Evolutionary conservation across 2,888 invertebrate species (phyloP), one percentile per base, ranked within the genome.

Genomic region (Stenodema calcarata): DNA sequence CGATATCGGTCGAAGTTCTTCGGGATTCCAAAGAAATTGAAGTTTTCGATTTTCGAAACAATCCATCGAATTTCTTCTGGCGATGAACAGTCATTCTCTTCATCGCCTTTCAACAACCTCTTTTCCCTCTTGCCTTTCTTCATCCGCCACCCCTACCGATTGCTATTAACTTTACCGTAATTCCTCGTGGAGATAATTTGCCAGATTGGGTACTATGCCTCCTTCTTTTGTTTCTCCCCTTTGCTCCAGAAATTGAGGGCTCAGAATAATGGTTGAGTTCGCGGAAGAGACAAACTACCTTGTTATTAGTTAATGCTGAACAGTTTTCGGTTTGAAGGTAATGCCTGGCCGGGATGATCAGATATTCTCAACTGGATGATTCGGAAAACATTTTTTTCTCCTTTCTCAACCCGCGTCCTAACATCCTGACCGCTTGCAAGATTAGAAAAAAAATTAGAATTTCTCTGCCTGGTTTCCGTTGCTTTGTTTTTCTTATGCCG

Each of bases 231-330:
- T 82, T 69, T 62, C 54, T 28, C 28, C 28, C 81, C 18, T 82
- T 42, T 42, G 41, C 62, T 81, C 30, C 41, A 69, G 82, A 82
- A 82, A 82, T 82, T 82, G 82, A 82, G 82, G 82, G 82, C 82
- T 80, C 69, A 41, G 42, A 82, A 62, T 82, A 82, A 82, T 82
- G 82, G 82, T 62, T 35, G 82, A 82, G 82, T 82, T 82, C 82
- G 82, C 82, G 62, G 82, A 82, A 82, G 70, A 82, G 69, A 82
- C 82, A 70, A 35, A 82, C 82, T 82, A 82, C 82, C 82, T 82
- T 82, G 82, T 82, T 82, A 82, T 82, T 82, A 82, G 82, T 82
- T 82, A 62, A 82, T 82, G 62, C 82, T 82, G 62, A 62, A 47
- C 82, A 82, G 62, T 82, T 82, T 82, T 80, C 44, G 62, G 73